Evolutionary conservation across 2,113 vertebrate genomes (phyloP).

Genomic region (Erythrocebus patas): DNA sequence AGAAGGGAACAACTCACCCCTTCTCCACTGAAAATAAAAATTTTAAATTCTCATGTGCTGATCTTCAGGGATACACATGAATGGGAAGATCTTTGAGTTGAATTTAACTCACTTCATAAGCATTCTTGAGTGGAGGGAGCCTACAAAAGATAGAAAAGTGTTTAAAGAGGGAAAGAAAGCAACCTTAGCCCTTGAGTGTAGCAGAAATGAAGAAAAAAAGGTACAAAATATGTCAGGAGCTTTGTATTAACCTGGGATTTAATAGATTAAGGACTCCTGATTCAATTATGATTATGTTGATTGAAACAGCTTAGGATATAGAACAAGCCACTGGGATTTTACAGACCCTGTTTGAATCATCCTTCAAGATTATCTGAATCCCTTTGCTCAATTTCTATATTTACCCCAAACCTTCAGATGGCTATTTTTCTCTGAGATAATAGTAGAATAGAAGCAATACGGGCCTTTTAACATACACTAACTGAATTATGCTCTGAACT

Average conservation of each 20-base stretch:
- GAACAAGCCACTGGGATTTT: not conserved
- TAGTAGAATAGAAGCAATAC: not conserved
- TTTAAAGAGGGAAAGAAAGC: not conserved
- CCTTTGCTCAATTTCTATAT: not conserved
- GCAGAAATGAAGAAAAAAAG: not conserved
- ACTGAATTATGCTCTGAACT: not conserved
- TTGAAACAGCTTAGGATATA: not conserved
- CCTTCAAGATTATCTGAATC: not conserved
- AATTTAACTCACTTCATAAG: not conserved
- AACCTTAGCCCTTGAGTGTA: not conserved
- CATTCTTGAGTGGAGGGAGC: not conserved
- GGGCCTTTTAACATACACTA: not conserved
- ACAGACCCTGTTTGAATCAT: not conserved
- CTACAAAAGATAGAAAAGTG: not conserved
- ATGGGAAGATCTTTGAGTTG: not conserved
- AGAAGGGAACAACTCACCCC: not conserved
- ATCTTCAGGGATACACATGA: not conserved
- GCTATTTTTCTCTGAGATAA: not conserved
- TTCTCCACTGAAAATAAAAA: not conserved
- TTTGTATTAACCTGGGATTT: not conserved
- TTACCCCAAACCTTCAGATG: not conserved
- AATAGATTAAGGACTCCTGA: not conserved
- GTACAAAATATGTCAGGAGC: not conserved
- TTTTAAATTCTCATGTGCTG: not conserved
- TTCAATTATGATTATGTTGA: not conserved